Conservation (phyloP, 1,140 invertebrate genomes). For the Atopsyche davidsoni region DNA sequence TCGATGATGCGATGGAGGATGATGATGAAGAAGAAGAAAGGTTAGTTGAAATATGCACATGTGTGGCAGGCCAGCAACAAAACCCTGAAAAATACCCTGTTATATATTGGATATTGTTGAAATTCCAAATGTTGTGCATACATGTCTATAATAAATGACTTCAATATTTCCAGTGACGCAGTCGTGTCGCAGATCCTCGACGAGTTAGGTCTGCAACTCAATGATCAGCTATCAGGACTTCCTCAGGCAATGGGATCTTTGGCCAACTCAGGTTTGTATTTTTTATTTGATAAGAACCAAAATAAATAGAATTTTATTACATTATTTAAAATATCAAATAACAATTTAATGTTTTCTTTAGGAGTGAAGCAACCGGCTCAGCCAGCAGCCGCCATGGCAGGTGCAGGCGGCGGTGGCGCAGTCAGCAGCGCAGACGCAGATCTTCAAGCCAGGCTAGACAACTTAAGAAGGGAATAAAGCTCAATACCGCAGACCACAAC, state of each 20-base stretch:
- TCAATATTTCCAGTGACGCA: conserved; percentile 61
- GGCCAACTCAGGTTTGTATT: conserved; percentile 44
- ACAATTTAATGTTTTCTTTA: background rate
- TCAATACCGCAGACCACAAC: no score
- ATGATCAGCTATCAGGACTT: conserved; percentile 79
- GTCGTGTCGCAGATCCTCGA: conserved; percentile 91
- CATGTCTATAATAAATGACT: background rate
- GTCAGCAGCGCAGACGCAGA: conserved; percentile 88
- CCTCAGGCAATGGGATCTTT: conserved; percentile 67
- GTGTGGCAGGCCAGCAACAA: no score
- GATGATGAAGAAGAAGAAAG: conserved; percentile 98
- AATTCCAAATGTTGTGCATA: background rate
- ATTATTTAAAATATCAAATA: background rate
- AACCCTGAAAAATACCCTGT: no score
- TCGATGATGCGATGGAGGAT: conserved; percentile 98
- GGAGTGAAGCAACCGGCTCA: conserved; percentile 39
- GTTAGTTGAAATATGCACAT: conserved; percentile 55
- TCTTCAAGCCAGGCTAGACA: conserved; percentile 89
- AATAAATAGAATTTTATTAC: background rate
- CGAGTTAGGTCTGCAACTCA: conserved; percentile 92
- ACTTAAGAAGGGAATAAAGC: conserved; percentile 79
- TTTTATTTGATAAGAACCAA: background rate
- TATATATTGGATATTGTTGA: conserved; percentile 2
- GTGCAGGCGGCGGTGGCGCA: conserved; percentile 49
- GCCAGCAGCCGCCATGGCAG: conserved; percentile 51